These are phyloP conservation scores for Microctonus aethiopoides DNA, from an alignment of 2,888 invertebrate species.

Conservation along the genomic window DNA sequence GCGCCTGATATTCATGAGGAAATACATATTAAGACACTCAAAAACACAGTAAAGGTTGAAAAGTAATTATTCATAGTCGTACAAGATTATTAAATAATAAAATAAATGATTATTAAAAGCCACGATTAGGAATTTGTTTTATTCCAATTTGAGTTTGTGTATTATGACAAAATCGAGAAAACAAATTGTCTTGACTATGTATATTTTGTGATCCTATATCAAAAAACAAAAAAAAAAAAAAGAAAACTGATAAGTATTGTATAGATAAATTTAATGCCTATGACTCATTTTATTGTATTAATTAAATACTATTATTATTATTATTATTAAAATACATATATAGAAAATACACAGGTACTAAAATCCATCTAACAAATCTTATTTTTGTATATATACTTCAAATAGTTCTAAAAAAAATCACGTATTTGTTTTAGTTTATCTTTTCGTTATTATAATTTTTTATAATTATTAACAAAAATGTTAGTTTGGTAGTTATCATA, in stretches of 20 bases:
- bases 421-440: background rate
- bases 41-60: background rate
- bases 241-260: conserved; percentile 63
- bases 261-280: conserved; percentile 60
- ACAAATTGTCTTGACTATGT: conserved; percentile 60
- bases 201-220: conserved; percentile 68
- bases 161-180: background rate
- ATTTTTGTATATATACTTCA: conserved; percentile 28
- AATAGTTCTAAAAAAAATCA: conserved; percentile 36
- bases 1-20: background rate
- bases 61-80: too few relatives aligned
- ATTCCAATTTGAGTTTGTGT: background rate
- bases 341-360: conserved; percentile 48
- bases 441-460: background rate
- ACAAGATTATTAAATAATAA: background rate
- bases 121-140: background rate
- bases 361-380: conserved; percentile 26
- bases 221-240: background rate
- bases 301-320: conserved; percentile 48
- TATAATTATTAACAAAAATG: conserved; percentile 28
- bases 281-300: conserved; percentile 60
- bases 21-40: background rate
- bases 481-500: background rate
- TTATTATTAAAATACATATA: conserved; percentile 53
- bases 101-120: background rate